These are phyloP conservation scores for Molanna angustata DNA, from an alignment of 2,888 invertebrate genomes.

Conservation along the genomic window DNA sequence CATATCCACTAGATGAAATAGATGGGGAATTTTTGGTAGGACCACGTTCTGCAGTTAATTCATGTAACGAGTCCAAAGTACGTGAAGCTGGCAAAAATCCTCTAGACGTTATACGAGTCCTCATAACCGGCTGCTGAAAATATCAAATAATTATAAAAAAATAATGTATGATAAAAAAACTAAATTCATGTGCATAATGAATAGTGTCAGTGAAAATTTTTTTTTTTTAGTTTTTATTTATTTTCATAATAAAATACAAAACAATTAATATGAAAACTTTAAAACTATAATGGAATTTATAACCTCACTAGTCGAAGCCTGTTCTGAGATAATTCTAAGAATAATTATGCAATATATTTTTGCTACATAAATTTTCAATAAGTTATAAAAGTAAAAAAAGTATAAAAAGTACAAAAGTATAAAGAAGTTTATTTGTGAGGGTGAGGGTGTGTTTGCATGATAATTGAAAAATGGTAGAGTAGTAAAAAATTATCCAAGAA, in stretches of 20 bases:
- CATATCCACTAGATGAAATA: slow-evolving; percentile 79
- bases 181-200: background rate
- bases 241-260: background rate
- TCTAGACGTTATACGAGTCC: slow-evolving; percentile 45
- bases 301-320: no score
- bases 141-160: background rate
- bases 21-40: slow-evolving; percentile 63
- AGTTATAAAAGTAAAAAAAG: no score
- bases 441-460: no score
- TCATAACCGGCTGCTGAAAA: slow-evolving; percentile 42
- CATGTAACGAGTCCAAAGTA: slow-evolving; percentile 83
- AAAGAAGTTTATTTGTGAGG: no score
- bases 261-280: background rate
- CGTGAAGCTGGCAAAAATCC: slow-evolving; percentile 70
- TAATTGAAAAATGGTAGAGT: no score
- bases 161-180: background rate
- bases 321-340: no score
- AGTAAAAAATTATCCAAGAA: no score
- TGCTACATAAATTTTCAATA: no score
- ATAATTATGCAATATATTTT: no score
- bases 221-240: no score
- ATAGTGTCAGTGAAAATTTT: background rate
- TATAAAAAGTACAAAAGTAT: no score
- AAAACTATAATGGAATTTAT: no score
- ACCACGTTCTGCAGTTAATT: slow-evolving; percentile 60